Evolutionary conservation across 2,113 vertebrate species (phyloP).

Genomic region (Passer montanus): DNA sequence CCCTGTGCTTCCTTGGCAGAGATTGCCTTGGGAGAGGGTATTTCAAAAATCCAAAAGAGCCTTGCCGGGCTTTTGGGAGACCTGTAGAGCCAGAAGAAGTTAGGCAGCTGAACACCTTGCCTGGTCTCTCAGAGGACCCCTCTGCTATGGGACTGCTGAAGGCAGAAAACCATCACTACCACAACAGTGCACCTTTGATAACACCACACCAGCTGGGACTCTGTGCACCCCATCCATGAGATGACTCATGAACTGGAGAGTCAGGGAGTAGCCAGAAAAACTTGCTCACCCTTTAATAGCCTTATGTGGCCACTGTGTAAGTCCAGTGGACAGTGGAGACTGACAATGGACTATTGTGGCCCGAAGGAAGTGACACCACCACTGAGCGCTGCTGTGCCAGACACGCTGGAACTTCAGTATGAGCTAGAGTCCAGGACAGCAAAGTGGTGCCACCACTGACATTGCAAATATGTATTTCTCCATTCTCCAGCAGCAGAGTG

Average conservation of each 20-base stretch:
- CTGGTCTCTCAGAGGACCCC: neutral
- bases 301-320: neutral
- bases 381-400: neutral
- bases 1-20: neutral
- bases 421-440: neutral
- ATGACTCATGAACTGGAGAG: neutral
- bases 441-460: neutral
- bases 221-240: neutral
- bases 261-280: neutral
- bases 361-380: neutral
- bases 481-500: neutral
- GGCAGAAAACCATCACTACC: neutral
- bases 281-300: neutral
- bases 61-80: neutral
- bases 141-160: neutral
- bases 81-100: neutral
- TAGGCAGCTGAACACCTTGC: neutral
- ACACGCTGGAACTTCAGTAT: neutral
- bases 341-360: neutral
- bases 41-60: neutral
- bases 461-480: neutral
- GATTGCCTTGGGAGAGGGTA: neutral
- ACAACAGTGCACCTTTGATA: neutral
- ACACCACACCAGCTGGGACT: too few species aligned
- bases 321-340: neutral